Evolutionary conservation across 2,888 invertebrate genomes (phyloP), one percentile per base, ranked within the genome.

Genomic region (Dexiosoma caninum): DNA sequence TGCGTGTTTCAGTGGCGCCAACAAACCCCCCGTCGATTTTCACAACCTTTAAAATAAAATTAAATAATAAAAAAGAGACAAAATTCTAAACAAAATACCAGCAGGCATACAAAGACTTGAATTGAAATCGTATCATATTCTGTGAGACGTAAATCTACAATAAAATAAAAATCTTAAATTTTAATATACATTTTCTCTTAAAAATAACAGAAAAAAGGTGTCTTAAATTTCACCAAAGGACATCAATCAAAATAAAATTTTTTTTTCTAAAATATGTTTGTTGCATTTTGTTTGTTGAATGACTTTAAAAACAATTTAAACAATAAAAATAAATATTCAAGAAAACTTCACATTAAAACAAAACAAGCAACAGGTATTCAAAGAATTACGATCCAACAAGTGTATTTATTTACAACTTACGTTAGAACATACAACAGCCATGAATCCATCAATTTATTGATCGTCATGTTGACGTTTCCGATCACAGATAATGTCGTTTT

Each of bases 11-110:
- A 87, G 85, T 88, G 89, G 88, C 88, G 88, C 89, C 88, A 88
- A 83, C 84, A 82, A 82, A 87, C 88, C 88, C 86, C 89, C 88
- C 84, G 88, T 87, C 87, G 89, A 84, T 84, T 85, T 84, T 83
- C 84, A 84, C 82, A 82, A 77, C 80, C 72, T 81, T 72, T 69
- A 72, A 69, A 64, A 21, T 40, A 35, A 53, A 71, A 57, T 2
- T 42, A 44, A 27, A 37, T 32, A 53, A 44, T 5, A 42, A 53
- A 57, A 35, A n/a, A n/a, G n/a, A 59, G 23, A 75, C 40, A 67
- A 53, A 59, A 60, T 46, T 57, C 57, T 49, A 21, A 60, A 46
- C 16, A 23, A 67, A 53, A 66, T 51, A 16, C 40, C 59, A 70
- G 51, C 19, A 19, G 19, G 1, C 35, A 35, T n/a, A 44, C 23